Evolutionary conservation across 1,140 invertebrate genomes (phyloP), one percentile per base, ranked within the genome.

Genomic region (Lepidostoma basale): DNA sequence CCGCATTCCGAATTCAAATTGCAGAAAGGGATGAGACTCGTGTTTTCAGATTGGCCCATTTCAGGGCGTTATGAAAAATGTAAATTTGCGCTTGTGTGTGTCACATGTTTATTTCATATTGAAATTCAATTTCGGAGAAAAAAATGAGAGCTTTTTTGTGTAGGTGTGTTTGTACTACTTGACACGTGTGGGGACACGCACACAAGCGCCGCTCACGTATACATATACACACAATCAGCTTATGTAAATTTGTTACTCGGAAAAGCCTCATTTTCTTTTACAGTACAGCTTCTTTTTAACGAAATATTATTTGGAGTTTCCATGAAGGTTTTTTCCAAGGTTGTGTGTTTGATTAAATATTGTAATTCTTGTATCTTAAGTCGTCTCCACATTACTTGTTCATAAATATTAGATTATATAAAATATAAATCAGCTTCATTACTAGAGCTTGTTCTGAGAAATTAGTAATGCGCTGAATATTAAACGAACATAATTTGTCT

Each of bases 41-140:
- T 22, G 33, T 36, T 9, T 22, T 59, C 54, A 59, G 54, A 59
- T 36, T 23, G 54, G 18, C 20, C 36, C 33, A 59, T 63, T 63
- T 33, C 60, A 49, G 44, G 44, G 60, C 42, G 54, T 65, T 64
- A 72, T 72, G 70, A 72, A 65, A 68, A 72, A 72, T 72, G 54
- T 72, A 68, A 68, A 64, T 68, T 68, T 42, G 58, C 63, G 67
- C 36, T 54, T 66, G 67, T 72, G 66, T 72, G 52, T 66, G 67
- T 72, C 69, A 66, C 63, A 66, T 65, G 70, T 68, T 72, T 72
- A 72, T 72, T 72, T 72, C 70, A 72, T 72, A 72, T 72, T 68
- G 70, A 72, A 72, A 72, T 68, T 72, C 66, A 72, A 72, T 72
- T 72, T 72, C 66, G 54, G 58, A 52, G 63, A 62, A 72, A 69